These are phyloP conservation scores for Drosophila nigromelanica DNA, from an alignment of 1,140 invertebrate species.

Conservation along the genomic window DNA sequence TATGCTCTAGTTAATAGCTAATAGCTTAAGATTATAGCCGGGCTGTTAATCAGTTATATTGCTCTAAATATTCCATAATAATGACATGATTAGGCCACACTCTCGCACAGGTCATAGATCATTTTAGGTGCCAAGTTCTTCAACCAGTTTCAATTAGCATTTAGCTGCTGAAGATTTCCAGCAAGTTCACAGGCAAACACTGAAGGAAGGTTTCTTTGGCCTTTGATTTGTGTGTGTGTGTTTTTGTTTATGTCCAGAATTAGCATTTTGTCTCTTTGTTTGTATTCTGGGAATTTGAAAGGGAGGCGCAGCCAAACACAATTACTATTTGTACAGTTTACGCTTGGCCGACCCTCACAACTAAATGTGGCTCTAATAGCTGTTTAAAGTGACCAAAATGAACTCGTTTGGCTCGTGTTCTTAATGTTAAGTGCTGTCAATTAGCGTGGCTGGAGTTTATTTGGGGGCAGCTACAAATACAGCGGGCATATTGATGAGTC, in stretches of 20 bases:
- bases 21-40: constrained; percentile 11
- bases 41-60: constrained; percentile 13
- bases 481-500: background rate
- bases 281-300: constrained; percentile 11
- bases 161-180: constrained; percentile 44
- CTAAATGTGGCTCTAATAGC: constrained; percentile 52
- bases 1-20: constrained; percentile 33
- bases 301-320: constrained; percentile 18
- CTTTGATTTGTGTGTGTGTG: constrained; percentile 53
- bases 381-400: constrained; percentile 76
- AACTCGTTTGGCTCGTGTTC: constrained; percentile 58
- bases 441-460: constrained; percentile 37
- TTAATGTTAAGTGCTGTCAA: constrained; percentile 45
- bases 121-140: constrained; percentile 3
- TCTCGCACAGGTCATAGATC: constrained; percentile 39
- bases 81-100: constrained; percentile 45
- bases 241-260: constrained; percentile 34
- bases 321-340: constrained; percentile 59
- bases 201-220: constrained; percentile 27
- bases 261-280: constrained; percentile 59
- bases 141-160: constrained; percentile 45
- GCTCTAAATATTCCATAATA: constrained; percentile 37
- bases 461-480: constrained; percentile 7
- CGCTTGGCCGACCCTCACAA: constrained; percentile 50
- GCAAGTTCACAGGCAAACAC: constrained; percentile 58